Evolutionary conservation across 1,140 invertebrate species (phyloP).

Genomic region (Drosophila bocki): DNA sequence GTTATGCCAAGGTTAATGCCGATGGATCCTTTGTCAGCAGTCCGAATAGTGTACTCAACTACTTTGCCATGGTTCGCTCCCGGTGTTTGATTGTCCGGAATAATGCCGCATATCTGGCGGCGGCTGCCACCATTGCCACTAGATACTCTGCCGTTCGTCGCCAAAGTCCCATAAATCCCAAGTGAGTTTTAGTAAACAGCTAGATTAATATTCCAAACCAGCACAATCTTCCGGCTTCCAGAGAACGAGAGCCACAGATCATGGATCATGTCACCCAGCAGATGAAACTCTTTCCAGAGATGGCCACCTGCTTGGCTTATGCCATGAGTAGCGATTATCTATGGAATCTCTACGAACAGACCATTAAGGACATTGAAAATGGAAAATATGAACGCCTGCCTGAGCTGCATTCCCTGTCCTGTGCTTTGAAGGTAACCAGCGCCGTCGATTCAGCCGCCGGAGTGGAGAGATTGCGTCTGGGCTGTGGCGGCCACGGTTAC

Average conservation of each 20-base stretch:
- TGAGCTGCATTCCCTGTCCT: constrained; percentile 95
- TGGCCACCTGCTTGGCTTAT: constrained; percentile 92
- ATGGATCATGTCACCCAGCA: constrained; percentile 97
- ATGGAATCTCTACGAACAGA: constrained; percentile 92
- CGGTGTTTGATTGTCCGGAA: constrained; percentile 91
- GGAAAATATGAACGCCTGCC: constrained; percentile 92
- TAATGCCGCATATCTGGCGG: constrained; percentile 89
- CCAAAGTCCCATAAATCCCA: constrained; percentile 93
- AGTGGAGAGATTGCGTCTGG: constrained; percentile 91
- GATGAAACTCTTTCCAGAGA: constrained; percentile 94
- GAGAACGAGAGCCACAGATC: constrained; percentile 93
- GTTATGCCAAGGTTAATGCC: constrained; percentile 92
- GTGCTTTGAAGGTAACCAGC: constrained; percentile 94
- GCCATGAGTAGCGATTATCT: constrained; percentile 90
- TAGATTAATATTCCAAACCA: neutral
- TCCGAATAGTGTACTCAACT: constrained; percentile 91
- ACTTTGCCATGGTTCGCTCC: constrained; percentile 97
- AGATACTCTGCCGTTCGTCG: constrained; percentile 95
- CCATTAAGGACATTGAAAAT: constrained; percentile 90
- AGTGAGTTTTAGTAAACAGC: constrained; percentile 87
- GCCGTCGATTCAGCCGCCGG: constrained; percentile 89
- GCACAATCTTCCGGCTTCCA: neutral
- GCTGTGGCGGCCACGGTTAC: constrained; percentile 98
- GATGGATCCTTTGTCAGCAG: constrained; percentile 96
- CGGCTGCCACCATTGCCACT: constrained; percentile 93